phyloP scores from a whole-genome alignment of 1,140 invertebrate species.

The Trichonephila clavipes region DNA sequence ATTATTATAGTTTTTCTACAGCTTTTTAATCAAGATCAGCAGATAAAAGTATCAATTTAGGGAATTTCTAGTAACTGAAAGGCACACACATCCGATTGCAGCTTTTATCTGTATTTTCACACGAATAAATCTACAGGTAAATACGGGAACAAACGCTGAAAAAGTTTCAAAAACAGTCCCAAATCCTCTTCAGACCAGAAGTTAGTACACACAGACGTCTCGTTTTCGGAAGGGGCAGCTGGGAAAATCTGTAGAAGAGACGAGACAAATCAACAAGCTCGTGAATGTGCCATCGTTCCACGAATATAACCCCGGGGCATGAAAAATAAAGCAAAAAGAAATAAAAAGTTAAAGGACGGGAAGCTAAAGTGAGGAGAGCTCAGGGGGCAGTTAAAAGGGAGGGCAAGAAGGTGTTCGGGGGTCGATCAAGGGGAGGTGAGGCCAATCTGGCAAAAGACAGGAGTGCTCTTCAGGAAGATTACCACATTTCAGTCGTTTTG shows the following conservation, averaged over 20 bases:
- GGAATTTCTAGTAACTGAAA: not conserved
- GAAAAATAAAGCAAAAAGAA: slow-evolving; percentile 18
- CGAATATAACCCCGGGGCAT: not conserved
- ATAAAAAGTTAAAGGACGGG: slow-evolving; percentile 10
- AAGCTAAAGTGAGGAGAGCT: slow-evolving; percentile 16
- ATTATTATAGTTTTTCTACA: too few species aligned
- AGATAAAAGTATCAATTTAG: too few species aligned
- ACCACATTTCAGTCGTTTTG: slow-evolving; percentile 31
- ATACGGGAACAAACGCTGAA: not conserved
- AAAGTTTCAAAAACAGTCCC: not conserved
- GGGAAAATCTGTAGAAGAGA: slow-evolving; percentile 35
- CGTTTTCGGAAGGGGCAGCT: slow-evolving; percentile 10
- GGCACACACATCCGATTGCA: not conserved
- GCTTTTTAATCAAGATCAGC: too few species aligned
- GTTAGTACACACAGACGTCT: slow-evolving; percentile 8
- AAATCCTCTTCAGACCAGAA: slow-evolving; percentile 1
- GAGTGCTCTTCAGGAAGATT: slow-evolving; percentile 28
- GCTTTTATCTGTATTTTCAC: not conserved
- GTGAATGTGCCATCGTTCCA: not conserved
- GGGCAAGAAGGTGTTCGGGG: slow-evolving; percentile 62
- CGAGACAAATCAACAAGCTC: slow-evolving; percentile 36
- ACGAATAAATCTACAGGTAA: not conserved
- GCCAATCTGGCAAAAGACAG: slow-evolving; percentile 48
- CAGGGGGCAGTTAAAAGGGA: slow-evolving; percentile 28
- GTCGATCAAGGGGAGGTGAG: slow-evolving; percentile 36